A percentile compares a stretch with the other conserved stretches of the same genome.
phyloP scores from a whole-genome alignment of 1,140 invertebrate genomes.

The Diorhabda carinulata region DNA sequence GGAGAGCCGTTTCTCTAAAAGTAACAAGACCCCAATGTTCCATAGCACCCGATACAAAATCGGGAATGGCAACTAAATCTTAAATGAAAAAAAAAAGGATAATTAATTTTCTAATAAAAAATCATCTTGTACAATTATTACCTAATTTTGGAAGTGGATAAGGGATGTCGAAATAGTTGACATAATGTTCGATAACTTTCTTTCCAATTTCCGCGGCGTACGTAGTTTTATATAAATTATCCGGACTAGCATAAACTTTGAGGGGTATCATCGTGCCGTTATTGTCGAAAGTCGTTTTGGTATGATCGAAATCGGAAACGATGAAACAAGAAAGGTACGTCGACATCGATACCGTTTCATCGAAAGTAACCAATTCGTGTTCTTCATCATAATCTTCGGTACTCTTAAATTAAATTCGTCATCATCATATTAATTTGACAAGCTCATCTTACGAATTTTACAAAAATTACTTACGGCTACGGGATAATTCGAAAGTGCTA shows the following conservation, averaged over 20 bases:
- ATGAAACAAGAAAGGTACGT: constrained; percentile 90
- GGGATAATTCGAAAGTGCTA: constrained; percentile 79
- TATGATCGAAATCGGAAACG: constrained; percentile 77
- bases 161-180: constrained; percentile 77
- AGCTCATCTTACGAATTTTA: background rate
- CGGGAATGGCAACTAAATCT: constrained; percentile 92
- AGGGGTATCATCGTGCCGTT: constrained; percentile 57
- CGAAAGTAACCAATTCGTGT: constrained; percentile 57
- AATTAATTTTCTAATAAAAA: constrained; percentile 3
- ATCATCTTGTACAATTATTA: constrained; percentile 34
- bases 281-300: constrained; percentile 54
- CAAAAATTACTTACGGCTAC: constrained; percentile 44
- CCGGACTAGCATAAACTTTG: constrained; percentile 69
- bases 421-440: background rate
- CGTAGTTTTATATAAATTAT: constrained; percentile 69
- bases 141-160: constrained; percentile 87
- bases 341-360: constrained; percentile 82
- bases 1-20: constrained; percentile 76
- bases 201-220: constrained; percentile 77
- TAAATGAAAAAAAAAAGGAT: constrained; percentile 38
- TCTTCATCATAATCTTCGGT: constrained; percentile 22
- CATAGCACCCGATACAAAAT: constrained; percentile 93
- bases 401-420: constrained; percentile 23
- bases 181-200: constrained; percentile 79
- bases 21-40: constrained; percentile 91